Conservation (phyloP, 2,113 vertebrate species). For the Chaenocephalus aceratus region DNA sequence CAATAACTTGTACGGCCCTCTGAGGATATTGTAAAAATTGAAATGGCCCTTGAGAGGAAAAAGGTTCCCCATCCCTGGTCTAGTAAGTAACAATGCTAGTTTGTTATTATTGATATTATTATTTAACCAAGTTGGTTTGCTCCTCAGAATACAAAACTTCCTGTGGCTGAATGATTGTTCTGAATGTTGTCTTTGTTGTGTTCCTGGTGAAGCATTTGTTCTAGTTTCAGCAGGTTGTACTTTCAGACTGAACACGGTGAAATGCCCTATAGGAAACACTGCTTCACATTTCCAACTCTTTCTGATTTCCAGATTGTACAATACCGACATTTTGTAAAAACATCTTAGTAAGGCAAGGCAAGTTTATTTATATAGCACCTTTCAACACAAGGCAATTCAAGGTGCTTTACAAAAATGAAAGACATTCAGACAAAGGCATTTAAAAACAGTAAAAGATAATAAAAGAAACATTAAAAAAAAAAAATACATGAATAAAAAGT, state of each 20-base stretch:
- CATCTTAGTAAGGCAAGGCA: background rate
- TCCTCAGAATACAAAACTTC: conserved; percentile 38
- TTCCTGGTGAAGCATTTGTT: conserved; percentile 6
- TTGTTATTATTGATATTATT: conserved; percentile 1
- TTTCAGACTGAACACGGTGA: conserved; percentile 31
- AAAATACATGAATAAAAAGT: no score
- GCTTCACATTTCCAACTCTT: conserved; percentile 27
- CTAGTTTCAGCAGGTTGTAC: conserved; percentile 33
- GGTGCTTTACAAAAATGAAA: no score
- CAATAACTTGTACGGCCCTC: no score
- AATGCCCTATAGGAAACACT: conserved; percentile 29
- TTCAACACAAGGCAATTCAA: no score
- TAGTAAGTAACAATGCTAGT: background rate
- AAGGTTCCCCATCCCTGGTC: background rate
- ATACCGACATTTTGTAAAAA: no score
- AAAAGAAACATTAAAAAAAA: no score
- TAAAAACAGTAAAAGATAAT: no score
- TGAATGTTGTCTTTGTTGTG: conserved; percentile 44
- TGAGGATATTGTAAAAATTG: no score
- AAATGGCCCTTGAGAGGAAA: no score
- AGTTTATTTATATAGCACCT: no score
- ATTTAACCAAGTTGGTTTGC: conserved; percentile 41
- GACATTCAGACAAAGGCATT: no score
- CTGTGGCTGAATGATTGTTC: conserved; percentile 34
- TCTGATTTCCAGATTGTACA: no score